These are phyloP conservation scores for Apis cerana DNA, from an alignment of 1,140 invertebrate genomes.

Conservation along the genomic window DNA sequence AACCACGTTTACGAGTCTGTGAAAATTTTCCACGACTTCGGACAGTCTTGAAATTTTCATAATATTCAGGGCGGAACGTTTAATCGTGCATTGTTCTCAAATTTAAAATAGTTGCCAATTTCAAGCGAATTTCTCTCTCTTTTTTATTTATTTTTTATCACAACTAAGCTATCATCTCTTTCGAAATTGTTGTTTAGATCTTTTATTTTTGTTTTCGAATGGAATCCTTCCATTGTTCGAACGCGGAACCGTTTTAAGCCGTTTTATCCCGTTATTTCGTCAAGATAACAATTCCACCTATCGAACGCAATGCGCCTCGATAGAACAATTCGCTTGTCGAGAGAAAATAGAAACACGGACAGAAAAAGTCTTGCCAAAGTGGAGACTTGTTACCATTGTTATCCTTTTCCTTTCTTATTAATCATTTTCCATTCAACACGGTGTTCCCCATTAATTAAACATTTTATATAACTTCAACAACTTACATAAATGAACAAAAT, in stretches of 20 bases:
- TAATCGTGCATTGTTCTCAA: neutral
- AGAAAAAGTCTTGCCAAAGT: neutral
- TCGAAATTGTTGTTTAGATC: neutral
- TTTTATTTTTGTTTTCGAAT: neutral
- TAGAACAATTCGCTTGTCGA: conserved; percentile 14
- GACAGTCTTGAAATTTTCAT: neutral
- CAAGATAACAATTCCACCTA: neutral
- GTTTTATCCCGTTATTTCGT: neutral
- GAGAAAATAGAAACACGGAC: conserved; percentile 4
- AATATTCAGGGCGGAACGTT: neutral
- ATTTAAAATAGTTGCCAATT: neutral
- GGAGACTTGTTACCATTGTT: too few species aligned
- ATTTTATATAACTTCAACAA: too few species aligned
- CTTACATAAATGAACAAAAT: too few species aligned
- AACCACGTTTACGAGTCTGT: neutral
- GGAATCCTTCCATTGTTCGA: neutral
- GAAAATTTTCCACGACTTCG: neutral
- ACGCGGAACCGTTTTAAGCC: neutral
- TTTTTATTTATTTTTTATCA: neutral
- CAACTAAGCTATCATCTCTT: neutral
- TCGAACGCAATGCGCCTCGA: neutral
- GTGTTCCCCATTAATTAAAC: too few species aligned
- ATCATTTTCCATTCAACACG: too few species aligned
- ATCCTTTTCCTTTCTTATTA: too few species aligned
- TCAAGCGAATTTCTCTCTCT: neutral